A percentile compares a stretch with the other conserved stretches of the same genome.
Evolutionary conservation across 2,888 invertebrate genomes (phyloP).

Genomic region (Platycheirus rosarum): DNA sequence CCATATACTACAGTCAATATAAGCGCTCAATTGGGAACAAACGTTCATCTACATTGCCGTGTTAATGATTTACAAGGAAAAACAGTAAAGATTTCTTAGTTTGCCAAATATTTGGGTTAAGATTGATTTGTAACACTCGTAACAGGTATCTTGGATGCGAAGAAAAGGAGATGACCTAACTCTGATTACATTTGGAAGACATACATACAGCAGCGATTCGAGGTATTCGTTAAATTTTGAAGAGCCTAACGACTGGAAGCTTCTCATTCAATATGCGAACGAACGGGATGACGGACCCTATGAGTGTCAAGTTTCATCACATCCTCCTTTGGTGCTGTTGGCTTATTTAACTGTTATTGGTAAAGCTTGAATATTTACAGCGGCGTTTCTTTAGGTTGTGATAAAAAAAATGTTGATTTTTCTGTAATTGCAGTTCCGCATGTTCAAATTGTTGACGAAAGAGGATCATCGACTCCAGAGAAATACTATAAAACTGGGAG

Average conservation of each 20-base stretch:
- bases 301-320: conserved; percentile 91
- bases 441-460: conserved; percentile 91
- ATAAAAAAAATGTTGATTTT: conserved; percentile 16
- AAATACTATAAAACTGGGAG: conserved; percentile 93
- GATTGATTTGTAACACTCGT: neutral
- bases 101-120: neutral
- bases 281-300: conserved; percentile 90
- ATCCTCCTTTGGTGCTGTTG: conserved; percentile 88
- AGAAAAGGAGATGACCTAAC: conserved; percentile 87
- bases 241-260: conserved; percentile 90
- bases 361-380: conserved; percentile 83
- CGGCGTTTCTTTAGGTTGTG: neutral
- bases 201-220: conserved; percentile 86
- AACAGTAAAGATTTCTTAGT: conserved; percentile 83
- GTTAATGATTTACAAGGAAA: conserved; percentile 88
- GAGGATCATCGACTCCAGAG: conserved; percentile 89
- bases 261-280: conserved; percentile 88
- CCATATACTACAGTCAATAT: conserved; percentile 85
- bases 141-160: conserved; percentile 88
- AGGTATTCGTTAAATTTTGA: conserved; percentile 88
- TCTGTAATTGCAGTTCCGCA: conserved; percentile 86
- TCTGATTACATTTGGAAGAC: conserved; percentile 87
- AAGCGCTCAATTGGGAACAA: conserved; percentile 87
- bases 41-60: conserved; percentile 86
- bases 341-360: conserved; percentile 89